Evolutionary conservation across 1,140 invertebrate species (phyloP), one percentile per base, ranked within the genome.

Genomic region (Gonatopus flavifemur): DNA sequence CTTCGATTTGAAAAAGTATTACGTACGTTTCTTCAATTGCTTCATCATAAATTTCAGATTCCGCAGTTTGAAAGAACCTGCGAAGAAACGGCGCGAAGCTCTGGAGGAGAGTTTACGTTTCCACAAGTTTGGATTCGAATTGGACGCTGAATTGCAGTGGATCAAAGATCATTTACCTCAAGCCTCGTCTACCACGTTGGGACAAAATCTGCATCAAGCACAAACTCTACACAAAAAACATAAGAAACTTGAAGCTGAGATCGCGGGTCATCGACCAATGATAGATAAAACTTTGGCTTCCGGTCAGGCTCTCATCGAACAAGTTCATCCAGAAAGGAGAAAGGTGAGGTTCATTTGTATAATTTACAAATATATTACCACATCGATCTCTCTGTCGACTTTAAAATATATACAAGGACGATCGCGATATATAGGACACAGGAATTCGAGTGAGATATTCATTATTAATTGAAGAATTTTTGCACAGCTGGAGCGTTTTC

Each of bases 121-220:
- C 66, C 94, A 98, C 70, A 95, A 98, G 72, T 96, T 98, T 77
- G 88, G 88, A 19, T 97, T 97, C 69, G 93, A 98, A 72, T 81
- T 96, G 25, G 91, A 96, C 48, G 88, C 88, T 0, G 95, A 98
- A 74, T 80, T 96, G 60, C 93, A 96, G 68, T 99, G 96, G 96
- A 94, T 98, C 43, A 87, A 88, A 25, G 96, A 98, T 72, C 90
- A 94, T 56, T 69, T 89, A 43, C 88, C 89, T 3, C 82, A 89
- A 3, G 93, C 91, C 2, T 83, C 85, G 0, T 91, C 92, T 1
- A 85, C 87, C 2, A 84, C 82, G 5, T 69, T 89, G 3, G 89
- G 90, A 1, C 83, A 88, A 41, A 94, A 92, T 76, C 77, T 98
- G 24, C 88, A 95, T 63, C 93, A 96, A 72, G 93, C 94, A 0